Evolutionary conservation across 2,888 invertebrate species (phyloP).

Genomic region (Tenthredo distinguenda): DNA sequence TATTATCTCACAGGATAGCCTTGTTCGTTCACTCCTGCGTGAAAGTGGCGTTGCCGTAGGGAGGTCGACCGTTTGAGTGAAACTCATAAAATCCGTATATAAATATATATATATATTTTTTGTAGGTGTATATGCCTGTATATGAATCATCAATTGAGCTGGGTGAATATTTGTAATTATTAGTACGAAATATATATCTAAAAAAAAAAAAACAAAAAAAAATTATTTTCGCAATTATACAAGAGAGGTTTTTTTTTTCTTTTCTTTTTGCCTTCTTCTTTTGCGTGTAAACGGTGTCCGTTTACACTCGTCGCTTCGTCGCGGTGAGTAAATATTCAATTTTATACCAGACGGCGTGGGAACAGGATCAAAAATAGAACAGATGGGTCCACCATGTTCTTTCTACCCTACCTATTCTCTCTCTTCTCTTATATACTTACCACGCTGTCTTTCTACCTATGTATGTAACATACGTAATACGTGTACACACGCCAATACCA

Average conservation of each 20-base stretch:
- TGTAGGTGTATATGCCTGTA: neutral
- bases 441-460: neutral
- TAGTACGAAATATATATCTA: neutral
- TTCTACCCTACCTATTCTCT: neutral
- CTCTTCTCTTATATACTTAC: neutral
- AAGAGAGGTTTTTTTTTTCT: neutral
- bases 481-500: neutral
- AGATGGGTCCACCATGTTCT: slow-evolving; percentile 5
- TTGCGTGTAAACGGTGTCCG: neutral
- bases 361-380: slow-evolving; percentile 48
- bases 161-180: neutral
- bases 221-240: neutral
- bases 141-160: neutral
- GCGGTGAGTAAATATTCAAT: slow-evolving; percentile 42
- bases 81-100: neutral
- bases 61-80: neutral
- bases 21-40: slow-evolving; percentile 32
- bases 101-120: neutral
- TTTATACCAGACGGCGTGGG: slow-evolving; percentile 46
- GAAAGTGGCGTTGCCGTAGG: slow-evolving; percentile 21
- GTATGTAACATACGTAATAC: neutral
- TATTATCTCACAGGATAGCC: neutral
- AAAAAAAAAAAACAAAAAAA: neutral
- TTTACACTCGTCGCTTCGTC: neutral
- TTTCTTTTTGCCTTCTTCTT: neutral